Percentiles rank a stretch among this genome's conserved stretches.
Evolutionary conservation across 2,113 vertebrate species (phyloP).

Genomic region (Hucho hucho): DNA sequence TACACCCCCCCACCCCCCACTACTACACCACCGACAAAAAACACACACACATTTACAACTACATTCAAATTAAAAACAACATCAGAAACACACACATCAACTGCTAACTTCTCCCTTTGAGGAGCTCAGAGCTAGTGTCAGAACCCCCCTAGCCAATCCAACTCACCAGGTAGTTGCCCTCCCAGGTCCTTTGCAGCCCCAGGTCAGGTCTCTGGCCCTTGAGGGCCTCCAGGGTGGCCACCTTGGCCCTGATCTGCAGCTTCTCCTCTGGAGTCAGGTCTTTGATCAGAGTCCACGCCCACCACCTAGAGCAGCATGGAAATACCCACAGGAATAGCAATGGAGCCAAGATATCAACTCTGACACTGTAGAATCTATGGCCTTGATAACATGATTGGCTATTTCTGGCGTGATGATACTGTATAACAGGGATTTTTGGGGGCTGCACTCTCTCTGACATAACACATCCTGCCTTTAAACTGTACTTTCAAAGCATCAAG

Average conservation of each 20-base stretch:
- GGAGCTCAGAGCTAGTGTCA: no score
- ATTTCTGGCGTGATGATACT: constrained; percentile 1
- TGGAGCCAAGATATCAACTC: constrained; percentile 16
- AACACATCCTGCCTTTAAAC: constrained; percentile 35
- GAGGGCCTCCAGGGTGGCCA: constrained; percentile 87
- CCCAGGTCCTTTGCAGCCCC: constrained; percentile 90
- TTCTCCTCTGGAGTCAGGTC: constrained; percentile 83
- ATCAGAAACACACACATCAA: not conserved
- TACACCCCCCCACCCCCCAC: not conserved
- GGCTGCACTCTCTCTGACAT: constrained; percentile 33
- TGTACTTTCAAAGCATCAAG: constrained; percentile 17
- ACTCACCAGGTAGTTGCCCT: constrained; percentile 91
- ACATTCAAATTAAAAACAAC: not conserved
- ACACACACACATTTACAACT: not conserved
- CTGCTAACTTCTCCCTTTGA: no score
- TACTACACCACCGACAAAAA: not conserved
- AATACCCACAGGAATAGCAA: constrained; percentile 1
- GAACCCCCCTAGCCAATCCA: no score
- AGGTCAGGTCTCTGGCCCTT: constrained; percentile 90
- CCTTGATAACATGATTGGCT: not conserved
- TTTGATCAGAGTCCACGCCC: constrained; percentile 89
- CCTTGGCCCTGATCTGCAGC: constrained; percentile 91
- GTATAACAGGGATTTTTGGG: not conserved
- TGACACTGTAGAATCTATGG: not conserved
- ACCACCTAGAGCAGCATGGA: constrained; percentile 79